phyloP scores from a whole-genome alignment of 2,797 vertebrate genomes.

The Enteromius radiatus region DNA sequence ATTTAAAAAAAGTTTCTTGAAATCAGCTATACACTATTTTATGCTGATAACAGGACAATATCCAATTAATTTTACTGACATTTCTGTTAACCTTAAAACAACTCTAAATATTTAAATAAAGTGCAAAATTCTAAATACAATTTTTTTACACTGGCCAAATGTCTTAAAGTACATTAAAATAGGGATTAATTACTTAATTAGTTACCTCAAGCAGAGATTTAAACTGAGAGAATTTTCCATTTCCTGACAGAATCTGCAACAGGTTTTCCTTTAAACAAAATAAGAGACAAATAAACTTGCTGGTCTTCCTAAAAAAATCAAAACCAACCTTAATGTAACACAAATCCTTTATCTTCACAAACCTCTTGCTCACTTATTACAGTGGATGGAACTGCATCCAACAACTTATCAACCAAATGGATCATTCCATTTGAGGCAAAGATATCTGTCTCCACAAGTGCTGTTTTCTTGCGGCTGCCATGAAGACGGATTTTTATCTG shows the following conservation, averaged over 20 bases:
- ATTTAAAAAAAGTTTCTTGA: not conserved
- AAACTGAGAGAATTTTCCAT: conserved; percentile 83
- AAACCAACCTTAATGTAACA: not conserved
- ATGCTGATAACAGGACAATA: not conserved
- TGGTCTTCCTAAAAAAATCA: not conserved
- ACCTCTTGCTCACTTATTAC: conserved; percentile 84
- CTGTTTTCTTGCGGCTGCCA: conserved; percentile 80
- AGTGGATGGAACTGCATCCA: conserved; percentile 81
- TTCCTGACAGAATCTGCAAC: conserved; percentile 82
- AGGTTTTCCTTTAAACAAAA: conserved; percentile 82
- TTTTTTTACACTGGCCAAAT: not conserved
- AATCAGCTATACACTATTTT: not conserved
- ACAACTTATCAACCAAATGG: conserved; percentile 86
- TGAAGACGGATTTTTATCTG: conserved; percentile 82
- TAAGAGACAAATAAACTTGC: conserved; percentile 11
- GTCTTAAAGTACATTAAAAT: not conserved
- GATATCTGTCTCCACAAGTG: conserved; percentile 81
- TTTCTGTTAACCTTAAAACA: not conserved
- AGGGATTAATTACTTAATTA: not conserved
- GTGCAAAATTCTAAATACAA: not conserved
- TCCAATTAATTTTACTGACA: not conserved
- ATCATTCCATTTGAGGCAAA: conserved; percentile 90
- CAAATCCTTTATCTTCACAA: conserved; percentile 31
- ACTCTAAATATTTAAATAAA: not conserved
- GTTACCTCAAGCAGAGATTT: conserved; percentile 84